These are phyloP conservation scores for Amiota mariae DNA, from an alignment of 2,888 invertebrate species.

Conservation along the genomic window DNA sequence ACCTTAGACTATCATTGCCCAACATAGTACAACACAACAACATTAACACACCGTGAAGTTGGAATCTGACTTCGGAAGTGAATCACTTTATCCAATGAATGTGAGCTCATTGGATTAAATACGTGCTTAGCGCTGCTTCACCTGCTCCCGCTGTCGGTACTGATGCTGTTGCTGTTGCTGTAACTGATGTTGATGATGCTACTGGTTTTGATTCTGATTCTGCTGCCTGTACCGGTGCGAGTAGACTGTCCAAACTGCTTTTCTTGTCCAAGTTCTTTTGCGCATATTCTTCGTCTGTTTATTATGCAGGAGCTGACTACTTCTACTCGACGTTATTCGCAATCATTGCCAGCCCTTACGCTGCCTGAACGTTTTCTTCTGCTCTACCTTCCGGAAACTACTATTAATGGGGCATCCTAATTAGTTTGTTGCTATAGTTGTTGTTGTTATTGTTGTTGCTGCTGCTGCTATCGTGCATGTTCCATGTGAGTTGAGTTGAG, in stretches of 20 bases:
- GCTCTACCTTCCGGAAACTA: slow-evolving; percentile 29
- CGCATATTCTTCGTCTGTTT: slow-evolving; percentile 51
- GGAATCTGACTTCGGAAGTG: slow-evolving; percentile 41
- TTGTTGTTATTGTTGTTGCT: slow-evolving; percentile 25
- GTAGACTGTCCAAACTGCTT: not conserved
- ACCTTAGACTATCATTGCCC: slow-evolving; percentile 6
- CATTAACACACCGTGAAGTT: not conserved
- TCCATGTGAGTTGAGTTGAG: not conserved
- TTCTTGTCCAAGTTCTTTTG: not conserved
- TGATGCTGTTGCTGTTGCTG: not conserved
- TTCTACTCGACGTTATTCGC: slow-evolving; percentile 36
- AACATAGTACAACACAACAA: not conserved
- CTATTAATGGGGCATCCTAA: slow-evolving; percentile 53
- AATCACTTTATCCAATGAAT: slow-evolving; percentile 52
- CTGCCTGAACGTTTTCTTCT: not conserved
- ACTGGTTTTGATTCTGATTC: not conserved
- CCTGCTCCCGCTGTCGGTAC: slow-evolving; percentile 27
- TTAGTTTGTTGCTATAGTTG: slow-evolving; percentile 52
- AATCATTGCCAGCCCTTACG: not conserved
- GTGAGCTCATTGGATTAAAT: slow-evolving; percentile 60
- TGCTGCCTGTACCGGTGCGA: not conserved
- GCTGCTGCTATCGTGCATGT: not conserved
- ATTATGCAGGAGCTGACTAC: slow-evolving; percentile 54
- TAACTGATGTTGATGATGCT: not conserved
- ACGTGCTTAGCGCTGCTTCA: slow-evolving; percentile 49